phyloP scores from a whole-genome alignment of 2,113 vertebrate genomes.

The Rhizomys pruinosus region DNA sequence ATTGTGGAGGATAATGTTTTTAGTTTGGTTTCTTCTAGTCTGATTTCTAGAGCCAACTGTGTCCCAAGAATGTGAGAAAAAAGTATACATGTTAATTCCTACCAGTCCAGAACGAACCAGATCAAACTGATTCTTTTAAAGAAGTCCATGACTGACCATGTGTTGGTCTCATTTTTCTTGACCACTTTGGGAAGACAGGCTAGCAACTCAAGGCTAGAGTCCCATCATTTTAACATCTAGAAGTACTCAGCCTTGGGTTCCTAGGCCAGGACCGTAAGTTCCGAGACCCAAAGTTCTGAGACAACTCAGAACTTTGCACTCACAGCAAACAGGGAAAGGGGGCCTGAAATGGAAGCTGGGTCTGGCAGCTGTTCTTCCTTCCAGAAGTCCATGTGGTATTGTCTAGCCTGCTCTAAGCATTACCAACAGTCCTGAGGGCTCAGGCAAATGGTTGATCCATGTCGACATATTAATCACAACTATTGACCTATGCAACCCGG shows the following conservation, averaged over 20 bases:
- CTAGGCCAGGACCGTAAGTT: conserved; percentile 81
- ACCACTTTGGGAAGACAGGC: not conserved
- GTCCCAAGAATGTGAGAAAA: not conserved
- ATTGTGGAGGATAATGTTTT: not conserved
- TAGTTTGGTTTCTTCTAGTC: not conserved
- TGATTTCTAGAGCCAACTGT: not conserved
- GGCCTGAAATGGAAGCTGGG: fast-evolving
- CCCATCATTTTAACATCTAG: not conserved
- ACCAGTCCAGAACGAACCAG: not conserved
- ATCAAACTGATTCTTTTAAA: not conserved
- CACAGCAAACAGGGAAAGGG: not conserved
- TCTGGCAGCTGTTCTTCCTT: fast-evolving
- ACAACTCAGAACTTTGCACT: conserved; percentile 80
- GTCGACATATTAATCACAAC: not conserved
- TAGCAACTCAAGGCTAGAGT: no score
- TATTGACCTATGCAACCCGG: not conserved
- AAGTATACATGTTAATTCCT: not conserved
- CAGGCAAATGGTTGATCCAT: not conserved
- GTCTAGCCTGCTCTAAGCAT: not conserved
- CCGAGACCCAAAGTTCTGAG: no score
- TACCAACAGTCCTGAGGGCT: not conserved
- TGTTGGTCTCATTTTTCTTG: not conserved
- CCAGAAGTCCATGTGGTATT: fast-evolving
- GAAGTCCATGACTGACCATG: no score
- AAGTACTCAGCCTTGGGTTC: not conserved